Percentiles rank a stretch among this genome's conserved stretches.
Evolutionary conservation across 1,140 invertebrate genomes (phyloP).

Genomic region (Penaeus chinensis): DNA sequence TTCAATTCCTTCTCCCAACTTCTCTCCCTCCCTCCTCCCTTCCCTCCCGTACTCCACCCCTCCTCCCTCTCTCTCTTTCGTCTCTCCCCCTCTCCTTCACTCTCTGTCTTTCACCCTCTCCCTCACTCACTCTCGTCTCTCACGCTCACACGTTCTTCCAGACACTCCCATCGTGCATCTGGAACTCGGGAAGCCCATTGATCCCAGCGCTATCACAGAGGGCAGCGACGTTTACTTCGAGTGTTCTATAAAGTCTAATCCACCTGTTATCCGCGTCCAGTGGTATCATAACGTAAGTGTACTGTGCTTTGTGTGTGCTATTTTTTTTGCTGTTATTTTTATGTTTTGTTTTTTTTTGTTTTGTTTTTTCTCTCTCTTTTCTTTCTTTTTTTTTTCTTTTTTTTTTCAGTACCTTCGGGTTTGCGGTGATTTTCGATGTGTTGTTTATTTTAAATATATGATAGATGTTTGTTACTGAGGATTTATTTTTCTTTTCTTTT

Average conservation of each 20-base stretch:
- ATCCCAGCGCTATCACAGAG: constrained; percentile 88
- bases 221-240: constrained; percentile 91
- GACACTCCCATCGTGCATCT: constrained; percentile 81
- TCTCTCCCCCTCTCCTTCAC: background rate
- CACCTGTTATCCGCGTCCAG: constrained; percentile 84
- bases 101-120: no score
- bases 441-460: no score
- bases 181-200: constrained; percentile 83
- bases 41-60: no score
- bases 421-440: no score
- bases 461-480: no score
- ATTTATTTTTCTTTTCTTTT: no score
- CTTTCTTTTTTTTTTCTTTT: no score
- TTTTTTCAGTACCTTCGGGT: no score
- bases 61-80: background rate
- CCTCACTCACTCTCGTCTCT: no score
- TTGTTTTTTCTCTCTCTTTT: no score
- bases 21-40: no score
- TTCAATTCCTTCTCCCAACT: no score
- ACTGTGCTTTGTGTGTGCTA: background rate
- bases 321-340: background rate
- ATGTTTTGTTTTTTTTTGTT: background rate
- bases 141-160: constrained; percentile 68
- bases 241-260: constrained; percentile 87
- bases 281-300: constrained; percentile 92